Base-by-base conservation (phyloP, 2,797 vertebrate genomes). In the Neostethus bicornis region DNA sequence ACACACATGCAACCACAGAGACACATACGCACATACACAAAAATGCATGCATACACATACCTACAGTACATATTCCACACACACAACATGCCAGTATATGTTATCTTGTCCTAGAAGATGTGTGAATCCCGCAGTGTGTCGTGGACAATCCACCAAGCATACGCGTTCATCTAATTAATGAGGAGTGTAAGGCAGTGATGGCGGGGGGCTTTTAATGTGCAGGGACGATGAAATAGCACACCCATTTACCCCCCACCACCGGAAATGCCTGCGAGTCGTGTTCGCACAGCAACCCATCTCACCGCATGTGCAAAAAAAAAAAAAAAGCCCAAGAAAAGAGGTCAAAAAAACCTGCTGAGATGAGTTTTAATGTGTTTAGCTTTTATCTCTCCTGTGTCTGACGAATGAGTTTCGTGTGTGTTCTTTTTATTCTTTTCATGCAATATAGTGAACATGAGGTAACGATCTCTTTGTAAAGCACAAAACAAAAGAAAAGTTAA, bases 221-320 rank as follows among this genome's bases (percentile, higher is more conserved):
- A 13, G 56, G 68, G 80, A 83, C 77, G 52, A 69, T 85, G 85
- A 84, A 84, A 41, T 78, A 85, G 48, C 54, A 4, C 32, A 20
- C 16, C 75, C 51, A 80, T 86, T 85, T 88, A 85, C 85, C 87
- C 79, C 85, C 86, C 46, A 19, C 80, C 67, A 66, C 28, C 24
- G 4, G 29, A 66, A 77, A 74, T 64, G 74, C 77, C 80, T 65
- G 72, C 31, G 5, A 80, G 79, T 74, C 74, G 44, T 79, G 84
- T 75, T 77, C 49, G 1, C 84, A 19, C 81, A 79, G 83, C 79
- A 51, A 66, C 53, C 51, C 7, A 13, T 45, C 60, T 67, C 72
- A 1, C 72, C 17, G 61, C 66, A 20, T 59, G 72, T 2, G 2
- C 61, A 53, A 64, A 68, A 56, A 24, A 63, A 51, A 53, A 51